Percentiles rank a stretch among this genome's conserved stretches.
Conservation (phyloP, 2,888 invertebrate species). For the Cephonodes hylas region DNA sequence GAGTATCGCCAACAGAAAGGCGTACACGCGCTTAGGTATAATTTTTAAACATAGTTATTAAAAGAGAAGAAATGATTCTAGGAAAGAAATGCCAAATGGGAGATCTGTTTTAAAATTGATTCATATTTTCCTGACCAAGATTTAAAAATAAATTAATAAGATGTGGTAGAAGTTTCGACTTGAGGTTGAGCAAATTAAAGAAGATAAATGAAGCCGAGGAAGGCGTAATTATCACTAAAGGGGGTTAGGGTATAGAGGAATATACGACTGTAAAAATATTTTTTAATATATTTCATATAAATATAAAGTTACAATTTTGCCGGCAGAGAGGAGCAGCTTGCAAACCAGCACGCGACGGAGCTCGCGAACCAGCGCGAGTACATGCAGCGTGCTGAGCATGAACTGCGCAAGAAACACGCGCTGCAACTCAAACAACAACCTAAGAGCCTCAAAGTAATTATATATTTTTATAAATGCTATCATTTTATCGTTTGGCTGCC, state of each 20-base stretch:
- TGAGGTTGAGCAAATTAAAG: too few relatives aligned
- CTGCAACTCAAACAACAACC: conserved; percentile 98
- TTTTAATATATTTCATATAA: background rate
- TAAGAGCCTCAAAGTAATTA: conserved; percentile 94
- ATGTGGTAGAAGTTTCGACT: too few relatives aligned
- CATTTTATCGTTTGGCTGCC: too few relatives aligned
- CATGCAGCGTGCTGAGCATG: conserved; percentile 95
- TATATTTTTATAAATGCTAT: background rate
- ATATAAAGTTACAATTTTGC: background rate
- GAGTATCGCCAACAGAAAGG: conserved; percentile 97
- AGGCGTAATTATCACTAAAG: too few relatives aligned
- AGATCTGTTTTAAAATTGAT: too few relatives aligned
- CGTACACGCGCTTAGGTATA: conserved; percentile 92
- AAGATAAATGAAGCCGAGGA: too few relatives aligned
- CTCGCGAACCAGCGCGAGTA: conserved; percentile 97
- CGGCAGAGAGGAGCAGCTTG: conserved; percentile 80
- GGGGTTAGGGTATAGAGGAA: too few relatives aligned
- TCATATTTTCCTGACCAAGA: too few relatives aligned
- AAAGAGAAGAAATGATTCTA: too few relatives aligned
- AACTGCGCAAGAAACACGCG: conserved; percentile 97
- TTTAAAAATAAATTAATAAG: too few relatives aligned
- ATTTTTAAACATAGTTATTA: background rate
- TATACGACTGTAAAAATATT: too few relatives aligned
- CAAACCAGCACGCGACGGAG: conserved; percentile 96
- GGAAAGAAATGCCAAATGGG: too few relatives aligned